Evolutionary conservation across 2,888 invertebrate species (phyloP).

Genomic region (Tupiocoris notatus): DNA sequence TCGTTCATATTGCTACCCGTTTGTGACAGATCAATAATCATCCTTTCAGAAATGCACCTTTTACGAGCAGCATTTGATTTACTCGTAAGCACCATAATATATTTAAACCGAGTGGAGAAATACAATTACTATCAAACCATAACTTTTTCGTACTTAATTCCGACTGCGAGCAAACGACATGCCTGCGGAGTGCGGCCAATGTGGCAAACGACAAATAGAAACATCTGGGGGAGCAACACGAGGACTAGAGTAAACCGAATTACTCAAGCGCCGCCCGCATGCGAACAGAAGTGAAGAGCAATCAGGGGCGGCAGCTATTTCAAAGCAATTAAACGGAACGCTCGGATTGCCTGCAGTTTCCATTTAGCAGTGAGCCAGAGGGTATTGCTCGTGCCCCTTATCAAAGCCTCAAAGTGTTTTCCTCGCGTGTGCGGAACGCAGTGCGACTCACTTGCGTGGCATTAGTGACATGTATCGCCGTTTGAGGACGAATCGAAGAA

Average conservation of each 20-base stretch:
- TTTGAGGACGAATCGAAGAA: too few relatives aligned
- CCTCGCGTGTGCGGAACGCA: neutral
- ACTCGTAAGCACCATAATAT: too few relatives aligned
- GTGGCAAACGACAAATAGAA: neutral
- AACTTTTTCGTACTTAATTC: too few relatives aligned
- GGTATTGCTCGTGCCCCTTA: neutral
- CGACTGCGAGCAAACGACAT: too few relatives aligned
- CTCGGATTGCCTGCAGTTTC: neutral
- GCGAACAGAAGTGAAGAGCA: neutral
- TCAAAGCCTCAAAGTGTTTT: neutral
- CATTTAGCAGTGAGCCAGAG: neutral
- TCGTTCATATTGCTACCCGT: too few relatives aligned
- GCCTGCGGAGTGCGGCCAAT: too few relatives aligned
- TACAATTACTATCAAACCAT: too few relatives aligned
- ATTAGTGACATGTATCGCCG: neutral
- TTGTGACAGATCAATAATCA: too few relatives aligned
- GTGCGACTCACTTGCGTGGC: neutral
- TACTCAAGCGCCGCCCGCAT: neutral
- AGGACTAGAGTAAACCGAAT: neutral
- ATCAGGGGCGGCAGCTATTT: neutral
- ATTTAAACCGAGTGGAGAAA: too few relatives aligned
- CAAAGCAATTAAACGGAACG: neutral
- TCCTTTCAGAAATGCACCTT: too few relatives aligned
- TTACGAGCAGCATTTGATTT: too few relatives aligned
- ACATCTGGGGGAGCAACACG: neutral